Percentiles rank a stretch among this genome's conserved stretches.
These are phyloP conservation scores for Hyles lineata DNA, from an alignment of 2,888 invertebrate species.

Conservation along the genomic window DNA sequence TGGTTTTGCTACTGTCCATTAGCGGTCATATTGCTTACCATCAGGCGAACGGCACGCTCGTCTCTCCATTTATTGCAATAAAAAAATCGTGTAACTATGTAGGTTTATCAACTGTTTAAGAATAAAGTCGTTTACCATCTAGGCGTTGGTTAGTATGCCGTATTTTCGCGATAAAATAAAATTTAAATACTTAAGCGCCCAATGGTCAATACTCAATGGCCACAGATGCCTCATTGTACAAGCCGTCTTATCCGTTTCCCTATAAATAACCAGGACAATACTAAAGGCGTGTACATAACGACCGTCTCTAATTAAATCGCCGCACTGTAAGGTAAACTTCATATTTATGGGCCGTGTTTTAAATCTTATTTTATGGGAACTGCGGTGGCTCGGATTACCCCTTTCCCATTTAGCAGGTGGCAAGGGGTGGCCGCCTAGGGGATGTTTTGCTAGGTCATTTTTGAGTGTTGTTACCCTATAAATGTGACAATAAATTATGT, in stretches of 20 bases:
- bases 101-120: too few relatives aligned
- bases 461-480: conserved; percentile 35
- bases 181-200: too few relatives aligned
- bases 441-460: conserved; percentile 60
- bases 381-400: conserved; percentile 74
- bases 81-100: too few relatives aligned
- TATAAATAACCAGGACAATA: conserved; percentile 38
- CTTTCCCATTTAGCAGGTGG: conserved; percentile 68
- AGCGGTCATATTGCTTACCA: too few relatives aligned
- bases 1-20: too few relatives aligned
- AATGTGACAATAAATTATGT: conserved; percentile 19
- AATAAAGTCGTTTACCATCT: too few relatives aligned
- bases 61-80: too few relatives aligned
- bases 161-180: too few relatives aligned
- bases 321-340: conserved; percentile 56
- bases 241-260: not conserved
- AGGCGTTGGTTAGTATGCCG: too few relatives aligned
- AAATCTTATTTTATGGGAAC: conserved; percentile 84
- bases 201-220: too few relatives aligned
- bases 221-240: not conserved
- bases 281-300: conserved; percentile 58
- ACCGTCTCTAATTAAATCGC: conserved; percentile 72
- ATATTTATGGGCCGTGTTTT: conserved; percentile 69
- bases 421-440: conserved; percentile 45
- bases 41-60: too few relatives aligned